Conservation (phyloP, 2,797 vertebrate genomes). For the Epinephelus awoara region DNA sequence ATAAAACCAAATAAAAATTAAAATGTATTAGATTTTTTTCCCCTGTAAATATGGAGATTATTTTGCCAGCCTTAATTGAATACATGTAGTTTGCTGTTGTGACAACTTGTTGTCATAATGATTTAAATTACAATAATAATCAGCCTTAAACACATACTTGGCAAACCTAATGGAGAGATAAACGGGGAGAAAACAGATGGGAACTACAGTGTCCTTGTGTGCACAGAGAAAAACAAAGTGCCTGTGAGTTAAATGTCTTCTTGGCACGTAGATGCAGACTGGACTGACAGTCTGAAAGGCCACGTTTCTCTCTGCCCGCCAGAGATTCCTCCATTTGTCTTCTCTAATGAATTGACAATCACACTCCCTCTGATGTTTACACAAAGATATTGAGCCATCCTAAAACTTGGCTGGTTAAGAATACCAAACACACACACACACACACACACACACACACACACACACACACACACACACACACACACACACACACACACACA, state of each 20-base stretch:
- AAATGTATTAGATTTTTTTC: too few relatives aligned
- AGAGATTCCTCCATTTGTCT: constrained; percentile 72
- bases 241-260: constrained; percentile 41
- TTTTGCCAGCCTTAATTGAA: not conserved
- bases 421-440: not conserved
- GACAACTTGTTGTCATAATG: not conserved
- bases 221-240: constrained; percentile 13
- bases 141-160: constrained; percentile 16
- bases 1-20: too few relatives aligned
- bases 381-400: constrained; percentile 73
- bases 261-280: constrained; percentile 35
- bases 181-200: constrained; percentile 15
- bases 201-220: not conserved
- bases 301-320: constrained; percentile 39
- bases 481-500: not conserved
- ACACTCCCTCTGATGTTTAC: constrained; percentile 73
- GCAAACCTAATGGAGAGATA: not conserved
- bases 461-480: not conserved
- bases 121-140: constrained; percentile 6
- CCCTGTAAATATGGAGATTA: not conserved
- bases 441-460: not conserved
- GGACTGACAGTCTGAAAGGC: constrained; percentile 62
- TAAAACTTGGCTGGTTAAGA: constrained; percentile 66
- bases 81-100: not conserved
- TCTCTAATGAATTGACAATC: constrained; percentile 81